phyloP scores from a whole-genome alignment of 2,797 vertebrate genomes.

The Typhlichthys eigenmanni region DNA sequence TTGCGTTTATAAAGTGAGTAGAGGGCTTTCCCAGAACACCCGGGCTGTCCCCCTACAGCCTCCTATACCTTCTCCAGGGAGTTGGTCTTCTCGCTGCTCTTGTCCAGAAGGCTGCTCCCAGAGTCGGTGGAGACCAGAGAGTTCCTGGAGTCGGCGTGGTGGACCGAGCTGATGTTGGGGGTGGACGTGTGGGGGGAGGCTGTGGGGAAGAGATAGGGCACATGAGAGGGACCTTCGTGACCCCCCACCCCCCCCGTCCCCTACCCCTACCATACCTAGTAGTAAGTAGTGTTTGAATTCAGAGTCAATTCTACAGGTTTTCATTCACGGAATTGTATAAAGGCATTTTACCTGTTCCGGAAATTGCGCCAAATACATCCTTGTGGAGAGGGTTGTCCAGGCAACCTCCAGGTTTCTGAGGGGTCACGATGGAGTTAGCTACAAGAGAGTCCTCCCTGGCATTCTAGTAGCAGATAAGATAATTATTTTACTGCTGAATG shows the following conservation, averaged over 20 bases:
- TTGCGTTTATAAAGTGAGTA: not conserved
- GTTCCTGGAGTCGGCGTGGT: slow-evolving; percentile 90
- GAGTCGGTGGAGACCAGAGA: slow-evolving; percentile 96
- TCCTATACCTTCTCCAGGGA: slow-evolving; percentile 88
- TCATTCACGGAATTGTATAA: not conserved
- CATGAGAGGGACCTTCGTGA: too few species aligned
- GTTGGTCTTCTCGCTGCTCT: slow-evolving; percentile 87
- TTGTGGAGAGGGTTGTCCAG: slow-evolving; percentile 91
- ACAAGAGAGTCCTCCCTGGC: slow-evolving; percentile 82
- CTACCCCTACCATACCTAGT: too few species aligned
- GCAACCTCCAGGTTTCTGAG: slow-evolving; percentile 84
- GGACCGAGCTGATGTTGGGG: slow-evolving; percentile 86
- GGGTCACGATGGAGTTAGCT: slow-evolving; percentile 80
- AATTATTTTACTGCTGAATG: not conserved
- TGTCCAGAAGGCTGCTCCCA: slow-evolving; percentile 90
- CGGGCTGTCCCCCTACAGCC: not conserved
- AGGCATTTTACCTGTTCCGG: slow-evolving; percentile 85
- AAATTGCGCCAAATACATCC: slow-evolving; percentile 94
- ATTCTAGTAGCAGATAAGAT: slow-evolving; percentile 70
- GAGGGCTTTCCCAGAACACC: not conserved
- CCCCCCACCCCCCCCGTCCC: too few species aligned
- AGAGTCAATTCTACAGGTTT: not conserved
- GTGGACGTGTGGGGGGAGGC: slow-evolving; percentile 91
- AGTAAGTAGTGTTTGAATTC: not conserved
- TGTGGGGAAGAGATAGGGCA: slow-evolving; percentile 40